phyloP scores from a whole-genome alignment of 2,797 vertebrate genomes.

The Aselliscus stoliczkanus region DNA sequence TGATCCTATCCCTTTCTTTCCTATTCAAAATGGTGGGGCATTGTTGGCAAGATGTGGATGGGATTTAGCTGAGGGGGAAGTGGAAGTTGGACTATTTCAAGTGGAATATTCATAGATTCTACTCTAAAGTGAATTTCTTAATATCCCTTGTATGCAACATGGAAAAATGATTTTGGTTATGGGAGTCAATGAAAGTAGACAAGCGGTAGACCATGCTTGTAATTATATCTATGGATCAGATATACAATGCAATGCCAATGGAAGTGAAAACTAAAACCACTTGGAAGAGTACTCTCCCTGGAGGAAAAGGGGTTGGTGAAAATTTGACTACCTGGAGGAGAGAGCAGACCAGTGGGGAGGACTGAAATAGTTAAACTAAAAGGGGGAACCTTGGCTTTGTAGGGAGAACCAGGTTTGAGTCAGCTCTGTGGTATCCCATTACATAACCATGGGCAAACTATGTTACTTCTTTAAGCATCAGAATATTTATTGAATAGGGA shows the following conservation, averaged over 20 bases:
- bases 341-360: neutral
- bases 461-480: neutral
- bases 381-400: neutral
- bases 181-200: constrained; percentile 54
- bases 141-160: constrained; percentile 17
- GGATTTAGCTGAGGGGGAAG: neutral
- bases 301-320: constrained; percentile 45
- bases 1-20: neutral
- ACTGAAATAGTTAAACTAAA: neutral
- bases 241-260: neutral
- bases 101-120: constrained; percentile 46
- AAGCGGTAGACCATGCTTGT: neutral
- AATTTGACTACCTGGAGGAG: neutral
- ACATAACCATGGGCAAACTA: neutral
- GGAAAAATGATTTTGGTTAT: constrained; percentile 62
- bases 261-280: constrained; percentile 15
- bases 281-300: neutral
- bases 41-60: neutral
- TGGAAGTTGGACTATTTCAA: constrained; percentile 40
- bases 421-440: neutral
- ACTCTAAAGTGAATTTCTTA: constrained; percentile 33
- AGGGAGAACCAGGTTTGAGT: neutral
- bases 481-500: neutral
- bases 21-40: neutral
- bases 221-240: constrained; percentile 45